These are phyloP conservation scores for Melanitta fusca DNA, from an alignment of 2,797 vertebrate genomes.

Conservation along the genomic window DNA sequence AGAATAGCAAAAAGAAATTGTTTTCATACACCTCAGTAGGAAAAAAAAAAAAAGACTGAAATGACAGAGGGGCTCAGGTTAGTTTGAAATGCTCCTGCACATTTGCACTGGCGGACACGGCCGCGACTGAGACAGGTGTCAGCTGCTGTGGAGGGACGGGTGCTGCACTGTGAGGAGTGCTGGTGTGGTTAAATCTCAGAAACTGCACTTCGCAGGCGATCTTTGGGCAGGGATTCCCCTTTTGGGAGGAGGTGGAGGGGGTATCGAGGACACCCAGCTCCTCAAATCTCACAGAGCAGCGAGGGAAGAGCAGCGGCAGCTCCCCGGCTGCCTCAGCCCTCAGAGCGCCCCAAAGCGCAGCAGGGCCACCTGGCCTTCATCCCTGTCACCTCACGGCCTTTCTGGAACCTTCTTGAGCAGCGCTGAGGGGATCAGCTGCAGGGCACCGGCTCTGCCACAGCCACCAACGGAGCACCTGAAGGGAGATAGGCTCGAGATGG, in stretches of 20 bases:
- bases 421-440: neutral
- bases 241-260: neutral
- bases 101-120: neutral
- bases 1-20: neutral
- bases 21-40: neutral
- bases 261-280: accelerated
- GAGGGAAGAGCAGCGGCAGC: accelerated
- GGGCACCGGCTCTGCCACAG: neutral
- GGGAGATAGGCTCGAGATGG: too few relatives aligned
- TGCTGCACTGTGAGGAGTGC: neutral
- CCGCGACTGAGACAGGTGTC: neutral
- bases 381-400: neutral
- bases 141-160: too few relatives aligned
- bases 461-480: accelerated
- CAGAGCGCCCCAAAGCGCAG: accelerated
- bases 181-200: neutral
- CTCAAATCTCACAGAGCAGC: accelerated
- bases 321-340: accelerated
- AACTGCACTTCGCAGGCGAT: accelerated
- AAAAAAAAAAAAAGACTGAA: neutral
- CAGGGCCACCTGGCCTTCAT: neutral
- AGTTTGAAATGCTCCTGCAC: neutral
- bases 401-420: neutral
- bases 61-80: neutral
- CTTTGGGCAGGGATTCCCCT: neutral